Evolutionary conservation across 2,888 invertebrate genomes (phyloP), one percentile per base, ranked within the genome.

Genomic region (Amphipyra berbera): DNA sequence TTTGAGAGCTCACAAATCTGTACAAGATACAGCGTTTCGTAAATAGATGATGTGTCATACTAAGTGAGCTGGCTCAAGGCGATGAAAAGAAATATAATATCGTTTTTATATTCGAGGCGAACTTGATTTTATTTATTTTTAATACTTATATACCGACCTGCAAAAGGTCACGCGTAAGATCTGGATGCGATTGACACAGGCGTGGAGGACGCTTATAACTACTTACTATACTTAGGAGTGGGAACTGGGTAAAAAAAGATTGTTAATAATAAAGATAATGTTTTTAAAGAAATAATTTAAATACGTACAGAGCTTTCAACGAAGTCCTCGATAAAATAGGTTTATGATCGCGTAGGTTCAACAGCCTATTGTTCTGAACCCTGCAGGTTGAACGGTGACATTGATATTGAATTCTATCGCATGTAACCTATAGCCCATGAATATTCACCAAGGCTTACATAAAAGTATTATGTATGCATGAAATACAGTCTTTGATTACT

Each of bases 11-110:
- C 63, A 68, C 42, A 63, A 72, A 64, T 70, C 38, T n/a, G 45
- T 40, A 35, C 35, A 21, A 50, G 42, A 65, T 52, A 65, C 49
- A 57, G 37, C 52, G 64, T 58, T 68, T 69, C 67, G 27, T 59
- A 78, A 81, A 82, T 77, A 83, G 52, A 75, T 52, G 48, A 63
- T 74, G 74, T 76, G 76, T 82, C 75, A 79, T 73, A 73, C 66
- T 63, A 74, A 64, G 46, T 54, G 69, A 69, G 61, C 53, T 73
- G 72, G 62, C 61, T 79, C 77, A 78, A 73, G 73, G 68, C 62
- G 55, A 49, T 64, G 61, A 61, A 68, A 67, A 76, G 61, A 69
- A 72, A 72, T 63, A 71, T 66, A 55, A 71, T 66, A 55, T 60
- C 40, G 37, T 45, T 53, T 71, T 61, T 63, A 65, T 62, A 61